phyloP scores from a whole-genome alignment of 2,113 vertebrate species.

The Taurulus bubalis region DNA sequence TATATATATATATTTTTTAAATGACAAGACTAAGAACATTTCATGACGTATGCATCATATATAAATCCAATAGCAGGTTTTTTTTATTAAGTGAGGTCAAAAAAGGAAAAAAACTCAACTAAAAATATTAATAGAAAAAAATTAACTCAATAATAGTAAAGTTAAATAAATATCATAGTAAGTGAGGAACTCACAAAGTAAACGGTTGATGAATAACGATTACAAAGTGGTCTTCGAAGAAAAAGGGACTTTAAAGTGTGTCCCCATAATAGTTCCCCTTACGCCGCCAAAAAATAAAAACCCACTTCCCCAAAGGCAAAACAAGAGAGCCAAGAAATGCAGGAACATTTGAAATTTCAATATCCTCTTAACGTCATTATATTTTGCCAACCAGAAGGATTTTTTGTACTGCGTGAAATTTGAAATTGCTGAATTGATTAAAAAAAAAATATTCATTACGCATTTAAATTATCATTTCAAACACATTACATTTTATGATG shows the following conservation, averaged over 20 bases:
- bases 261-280: not conserved
- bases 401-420: no score
- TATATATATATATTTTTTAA: no score
- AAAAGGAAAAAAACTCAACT: not conserved
- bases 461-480: not conserved
- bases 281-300: not conserved
- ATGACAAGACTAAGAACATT: not conserved
- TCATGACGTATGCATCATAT: not conserved
- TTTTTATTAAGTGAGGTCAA: not conserved
- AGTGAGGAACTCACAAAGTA: not conserved
- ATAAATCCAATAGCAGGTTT: not conserved
- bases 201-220: not conserved
- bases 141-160: not conserved
- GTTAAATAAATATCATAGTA: not conserved
- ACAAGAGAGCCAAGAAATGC: not conserved
- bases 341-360: not conserved
- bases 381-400: not conserved
- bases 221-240: not conserved
- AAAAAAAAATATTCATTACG: no score
- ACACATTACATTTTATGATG: no score
- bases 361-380: not conserved
- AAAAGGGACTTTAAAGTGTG: not conserved
- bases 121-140: not conserved
- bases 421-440: no score
- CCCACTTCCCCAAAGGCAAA: not conserved